These are phyloP conservation scores for Yoshiicerus persimilis DNA, from an alignment of 1,140 invertebrate species.

Conservation along the genomic window DNA sequence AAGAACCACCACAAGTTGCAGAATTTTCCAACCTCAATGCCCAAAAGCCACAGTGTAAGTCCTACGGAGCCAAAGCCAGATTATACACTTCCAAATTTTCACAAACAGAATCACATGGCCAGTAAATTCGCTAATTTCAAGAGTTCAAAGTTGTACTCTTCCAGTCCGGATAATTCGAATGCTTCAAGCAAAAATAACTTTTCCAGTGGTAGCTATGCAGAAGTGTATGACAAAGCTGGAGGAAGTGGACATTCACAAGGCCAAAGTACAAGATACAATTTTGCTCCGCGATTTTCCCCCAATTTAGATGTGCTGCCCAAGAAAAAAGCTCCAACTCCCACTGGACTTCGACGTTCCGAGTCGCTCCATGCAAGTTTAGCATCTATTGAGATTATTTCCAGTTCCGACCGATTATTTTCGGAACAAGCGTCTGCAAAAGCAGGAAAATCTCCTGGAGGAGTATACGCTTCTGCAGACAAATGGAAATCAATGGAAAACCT, in stretches of 20 bases:
- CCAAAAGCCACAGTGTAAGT: neutral
- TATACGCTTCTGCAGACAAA: neutral
- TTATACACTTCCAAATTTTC: slow-evolving; percentile 45
- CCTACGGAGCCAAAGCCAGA: slow-evolving; percentile 35
- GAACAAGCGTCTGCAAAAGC: neutral
- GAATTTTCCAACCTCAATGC: neutral
- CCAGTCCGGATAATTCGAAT: slow-evolving; percentile 40
- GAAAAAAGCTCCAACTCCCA: neutral
- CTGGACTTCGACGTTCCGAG: slow-evolving; percentile 39
- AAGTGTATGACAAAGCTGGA: slow-evolving; percentile 27
- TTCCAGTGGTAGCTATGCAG: slow-evolving; percentile 24
- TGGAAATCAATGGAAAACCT: slow-evolving; percentile 48
- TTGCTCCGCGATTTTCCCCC: slow-evolving; percentile 34
- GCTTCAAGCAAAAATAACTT: slow-evolving; percentile 15
- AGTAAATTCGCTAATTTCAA: slow-evolving; percentile 49
- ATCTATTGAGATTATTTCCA: slow-evolving; percentile 10
- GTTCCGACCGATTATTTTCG: neutral
- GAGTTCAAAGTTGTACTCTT: slow-evolving; percentile 44
- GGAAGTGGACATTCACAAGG: neutral
- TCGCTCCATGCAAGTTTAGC: slow-evolving; percentile 43
- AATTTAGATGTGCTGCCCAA: slow-evolving; percentile 31
- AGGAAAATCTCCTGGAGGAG: neutral
- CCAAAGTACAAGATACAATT: slow-evolving; percentile 22
- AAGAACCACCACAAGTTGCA: slow-evolving; percentile 20
- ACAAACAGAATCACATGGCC: slow-evolving; percentile 47